Conservation (phyloP, 2,888 invertebrate genomes). For the Epirrita christyi region DNA sequence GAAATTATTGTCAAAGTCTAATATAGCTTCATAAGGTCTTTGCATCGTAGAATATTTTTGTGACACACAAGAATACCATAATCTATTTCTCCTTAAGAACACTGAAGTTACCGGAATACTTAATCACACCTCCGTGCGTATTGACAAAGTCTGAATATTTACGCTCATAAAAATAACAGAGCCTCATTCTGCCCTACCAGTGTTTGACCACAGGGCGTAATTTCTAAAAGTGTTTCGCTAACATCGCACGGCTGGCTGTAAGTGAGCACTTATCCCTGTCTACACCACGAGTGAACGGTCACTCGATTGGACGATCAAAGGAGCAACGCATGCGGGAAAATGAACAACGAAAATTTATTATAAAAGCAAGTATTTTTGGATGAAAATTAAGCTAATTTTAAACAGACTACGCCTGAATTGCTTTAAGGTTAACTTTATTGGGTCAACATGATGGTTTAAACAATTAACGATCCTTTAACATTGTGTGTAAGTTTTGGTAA, state of each 20-base stretch:
- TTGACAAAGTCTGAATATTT: background rate
- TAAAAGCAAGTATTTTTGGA: conserved; percentile 11
- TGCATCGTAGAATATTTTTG: background rate
- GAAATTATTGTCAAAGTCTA: too few species aligned
- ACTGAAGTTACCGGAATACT: background rate
- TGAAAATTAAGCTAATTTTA: background rate
- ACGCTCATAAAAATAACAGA: conserved; percentile 12
- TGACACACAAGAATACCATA: background rate
- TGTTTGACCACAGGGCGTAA: conserved; percentile 29
- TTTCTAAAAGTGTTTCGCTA: conserved; percentile 34
- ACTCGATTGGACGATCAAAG: conserved; percentile 45
- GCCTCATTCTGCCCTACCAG: conserved; percentile 11
- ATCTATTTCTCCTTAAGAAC: background rate
- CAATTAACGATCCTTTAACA: background rate
- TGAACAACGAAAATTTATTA: conserved; percentile 25
- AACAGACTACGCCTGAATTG: background rate
- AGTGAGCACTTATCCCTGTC: conserved; percentile 36
- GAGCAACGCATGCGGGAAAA: conserved; percentile 37
- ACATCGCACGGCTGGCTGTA: conserved; percentile 28
- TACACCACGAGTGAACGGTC: conserved; percentile 37
- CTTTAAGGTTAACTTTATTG: background rate
- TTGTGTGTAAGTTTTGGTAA: too few species aligned
- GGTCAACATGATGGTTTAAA: background rate
- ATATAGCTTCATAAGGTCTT: background rate
- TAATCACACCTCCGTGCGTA: background rate